Base-by-base conservation (phyloP, 2,888 invertebrate species). In the Tromatobia lineatoria region DNA sequence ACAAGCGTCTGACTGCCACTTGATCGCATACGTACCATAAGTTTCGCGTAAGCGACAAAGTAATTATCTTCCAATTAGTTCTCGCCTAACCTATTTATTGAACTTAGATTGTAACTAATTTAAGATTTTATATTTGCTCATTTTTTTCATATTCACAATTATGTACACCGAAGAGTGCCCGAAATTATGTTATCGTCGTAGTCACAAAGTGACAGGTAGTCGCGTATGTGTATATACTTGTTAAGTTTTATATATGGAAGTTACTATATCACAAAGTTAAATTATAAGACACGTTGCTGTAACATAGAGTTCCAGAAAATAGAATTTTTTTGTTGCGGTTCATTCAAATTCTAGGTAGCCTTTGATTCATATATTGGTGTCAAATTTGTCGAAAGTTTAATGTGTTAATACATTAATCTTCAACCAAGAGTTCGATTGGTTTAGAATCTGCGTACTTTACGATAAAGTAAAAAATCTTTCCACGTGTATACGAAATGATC, bases 221-320 rank as follows among this genome's bases (percentile, higher is more conserved):
- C 59, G 59, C 82, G 74, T 76, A 64, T 84, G n/a, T 80, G 85
- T 88, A 87, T 85, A 83, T 79, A 87, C 85, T 88, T 90, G 90
- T 91, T 91, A 91, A 90, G 90, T 91, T 91, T 91, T 89, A 73
- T 88, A 87, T 86, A 78, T 88, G 87, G 86, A 87, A 86, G 77
- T 87, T 88, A 80, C 10, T 82, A 66, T 81, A 86, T 67, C 82
- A 69, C 79, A 61, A 54, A 83, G 80, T 80, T 82, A 64, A 34
- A 59, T 70, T 66, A 70, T 57, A 54, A 23, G 45, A 45, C 23
- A 47, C 15, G 25, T 57, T 57, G 45, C 10, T 67, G 25, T 47
- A 45, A 23, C 42, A 23, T 45, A 47, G 18, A 15, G 57, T 57
- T 57, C 6, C 25, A 25, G 57, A 25, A 23, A n/a, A 23, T 23